phyloP scores from a whole-genome alignment of 2,888 invertebrate species.

The Eulithis testata region DNA sequence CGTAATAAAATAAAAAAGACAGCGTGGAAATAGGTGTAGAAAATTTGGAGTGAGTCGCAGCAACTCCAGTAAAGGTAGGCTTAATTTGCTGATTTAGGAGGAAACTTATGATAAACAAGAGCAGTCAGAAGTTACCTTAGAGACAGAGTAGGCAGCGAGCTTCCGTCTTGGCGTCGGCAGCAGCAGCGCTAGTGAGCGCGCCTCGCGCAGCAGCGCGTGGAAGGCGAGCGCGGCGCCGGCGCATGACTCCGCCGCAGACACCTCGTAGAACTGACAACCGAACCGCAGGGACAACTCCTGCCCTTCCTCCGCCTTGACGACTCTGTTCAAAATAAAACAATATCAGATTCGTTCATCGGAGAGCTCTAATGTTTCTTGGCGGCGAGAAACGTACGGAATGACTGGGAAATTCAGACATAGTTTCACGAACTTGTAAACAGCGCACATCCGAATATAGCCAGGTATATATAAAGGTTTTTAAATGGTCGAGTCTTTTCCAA shows the following conservation, averaged over 20 bases:
- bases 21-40: no score
- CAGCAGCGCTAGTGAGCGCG: conserved; percentile 89
- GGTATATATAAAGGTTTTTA: no score
- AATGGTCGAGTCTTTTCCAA: not conserved
- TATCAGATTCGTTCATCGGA: not conserved
- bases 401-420: no score
- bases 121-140: conserved; percentile 80
- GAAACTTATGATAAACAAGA: no score
- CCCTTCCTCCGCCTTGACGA: conserved; percentile 91
- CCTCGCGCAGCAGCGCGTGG: conserved; percentile 89
- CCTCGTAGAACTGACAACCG: conserved; percentile 93
- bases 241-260: conserved; percentile 92
- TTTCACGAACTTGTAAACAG: no score
- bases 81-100: no score
- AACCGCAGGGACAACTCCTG: conserved; percentile 91
- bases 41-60: no score
- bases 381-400: not conserved
- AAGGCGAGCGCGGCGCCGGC: conserved; percentile 93
- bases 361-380: not conserved
- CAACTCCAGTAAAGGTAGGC: no score
- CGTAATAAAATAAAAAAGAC: no score
- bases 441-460: no score
- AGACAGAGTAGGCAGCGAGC: conserved; percentile 90
- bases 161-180: conserved; percentile 88
- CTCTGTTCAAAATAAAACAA: conserved; percentile 74